These are phyloP conservation scores for Eupithecia abbreviata DNA, from an alignment of 2,888 invertebrate species.

Conservation along the genomic window DNA sequence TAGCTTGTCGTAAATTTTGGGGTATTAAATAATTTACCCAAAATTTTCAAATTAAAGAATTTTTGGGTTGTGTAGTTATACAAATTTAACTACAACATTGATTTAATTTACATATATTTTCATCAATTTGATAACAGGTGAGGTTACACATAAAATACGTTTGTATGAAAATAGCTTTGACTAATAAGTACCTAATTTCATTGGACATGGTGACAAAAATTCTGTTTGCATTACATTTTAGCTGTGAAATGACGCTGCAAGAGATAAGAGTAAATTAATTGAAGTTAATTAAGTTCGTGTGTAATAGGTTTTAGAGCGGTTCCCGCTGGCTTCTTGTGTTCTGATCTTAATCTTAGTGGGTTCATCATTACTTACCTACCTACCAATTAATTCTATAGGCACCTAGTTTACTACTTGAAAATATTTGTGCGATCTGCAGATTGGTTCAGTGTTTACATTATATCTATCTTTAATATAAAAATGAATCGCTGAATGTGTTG, in stretches of 20 bases:
- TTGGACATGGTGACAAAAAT: constrained; percentile 82
- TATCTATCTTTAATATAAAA: too few species aligned
- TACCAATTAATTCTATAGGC: not conserved
- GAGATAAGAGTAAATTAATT: constrained; percentile 71
- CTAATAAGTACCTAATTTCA: constrained; percentile 58
- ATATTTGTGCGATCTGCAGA: too few species aligned
- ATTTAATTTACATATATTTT: too few species aligned
- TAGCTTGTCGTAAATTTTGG: too few species aligned
- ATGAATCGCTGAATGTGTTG: too few species aligned
- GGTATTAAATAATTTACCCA: too few species aligned
- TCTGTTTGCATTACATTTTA: constrained; percentile 73
- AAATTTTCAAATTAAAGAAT: too few species aligned
- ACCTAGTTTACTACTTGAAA: too few species aligned
- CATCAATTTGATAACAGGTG: too few species aligned
- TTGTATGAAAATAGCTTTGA: not conserved
- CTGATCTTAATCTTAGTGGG: constrained; percentile 27
- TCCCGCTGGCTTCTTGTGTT: constrained; percentile 60
- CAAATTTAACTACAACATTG: too few species aligned
- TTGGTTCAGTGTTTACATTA: too few species aligned
- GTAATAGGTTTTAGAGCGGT: constrained; percentile 68
- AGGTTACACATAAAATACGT: not conserved
- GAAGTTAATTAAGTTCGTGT: constrained; percentile 65
- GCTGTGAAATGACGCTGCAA: constrained; percentile 68
- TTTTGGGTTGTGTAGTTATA: too few species aligned
- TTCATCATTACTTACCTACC: not conserved